A percentile compares a stretch with the other conserved stretches of the same genome.
Evolutionary conservation across 2,113 vertebrate species (phyloP).

Genomic region (Corythoichthys haematopterus): DNA sequence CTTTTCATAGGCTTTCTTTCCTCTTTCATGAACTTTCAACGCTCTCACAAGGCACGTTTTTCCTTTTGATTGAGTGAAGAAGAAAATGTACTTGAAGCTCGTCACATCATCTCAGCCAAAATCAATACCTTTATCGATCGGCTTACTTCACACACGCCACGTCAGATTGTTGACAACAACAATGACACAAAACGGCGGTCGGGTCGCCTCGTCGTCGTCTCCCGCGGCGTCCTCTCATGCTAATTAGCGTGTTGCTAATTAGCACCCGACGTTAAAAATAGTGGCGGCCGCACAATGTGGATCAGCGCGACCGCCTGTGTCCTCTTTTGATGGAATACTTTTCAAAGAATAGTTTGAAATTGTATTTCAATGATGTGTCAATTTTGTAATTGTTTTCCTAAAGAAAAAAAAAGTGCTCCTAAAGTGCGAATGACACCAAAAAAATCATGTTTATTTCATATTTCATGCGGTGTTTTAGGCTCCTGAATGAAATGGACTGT

Average conservation of each 20-base stretch:
- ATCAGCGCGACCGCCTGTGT: not conserved
- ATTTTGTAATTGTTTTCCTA: too few species aligned
- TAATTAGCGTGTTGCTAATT: conserved; percentile 4
- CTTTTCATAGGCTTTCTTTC: not conserved
- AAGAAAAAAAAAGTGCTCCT: too few species aligned
- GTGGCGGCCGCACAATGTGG: not conserved
- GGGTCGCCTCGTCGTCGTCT: not conserved
- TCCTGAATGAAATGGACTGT: too few species aligned
- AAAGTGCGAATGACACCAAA: too few species aligned
- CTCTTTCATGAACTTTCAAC: not conserved
- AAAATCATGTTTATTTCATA: too few species aligned
- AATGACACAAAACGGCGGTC: not conserved
- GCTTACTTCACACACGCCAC: not conserved
- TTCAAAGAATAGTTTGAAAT: too few species aligned
- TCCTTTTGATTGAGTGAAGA: not conserved
- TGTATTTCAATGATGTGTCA: too few species aligned
- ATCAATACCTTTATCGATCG: not conserved
- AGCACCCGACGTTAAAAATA: not conserved
- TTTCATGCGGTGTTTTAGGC: too few species aligned
- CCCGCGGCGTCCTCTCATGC: not conserved
- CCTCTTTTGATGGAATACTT: not conserved
- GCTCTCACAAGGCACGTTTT: not conserved
- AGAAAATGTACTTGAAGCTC: conserved; percentile 4
- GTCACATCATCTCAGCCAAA: not conserved
- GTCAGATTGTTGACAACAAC: not conserved